Evolutionary conservation across 2,888 invertebrate species (phyloP), one percentile per base, ranked within the genome.

Genomic region (Acanthacorydalis orientalis): DNA sequence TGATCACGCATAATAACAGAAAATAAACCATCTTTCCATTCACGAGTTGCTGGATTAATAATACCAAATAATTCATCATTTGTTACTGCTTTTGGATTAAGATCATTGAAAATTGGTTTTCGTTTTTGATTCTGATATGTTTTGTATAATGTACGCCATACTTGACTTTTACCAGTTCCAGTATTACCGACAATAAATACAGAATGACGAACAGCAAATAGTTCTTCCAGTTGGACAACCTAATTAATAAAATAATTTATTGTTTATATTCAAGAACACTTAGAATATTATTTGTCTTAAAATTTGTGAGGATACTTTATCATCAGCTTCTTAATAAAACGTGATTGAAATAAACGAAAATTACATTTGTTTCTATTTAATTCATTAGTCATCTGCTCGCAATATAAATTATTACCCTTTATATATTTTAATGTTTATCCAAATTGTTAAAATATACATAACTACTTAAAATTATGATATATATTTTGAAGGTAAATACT

Each of bases 71-170:
- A 68, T 62, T 95, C 95, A 60, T 95, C 90, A 60, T 91, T 93
- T 1, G 93, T 92, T 7, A 95, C 93, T 10, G 92, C 92, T 64
- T 95, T 93, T 0, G 95, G 93, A 63, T 93, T 91, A n/a, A 95
- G 69, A 62, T 95, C 95, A 57, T 86, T 84, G 55, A 80, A 90
- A 52, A 78, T 68, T 0, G 93, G 93, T 60, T 87, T 90, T 48
- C 74, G 64, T 61, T 86, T 87, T 55, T 84, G 72, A 69, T 90
- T 87, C 45, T 71, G 64, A 63, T 93, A 90, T 0, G 92, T 91
- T 57, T 75, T 79, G 58, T 81, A 77, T 1, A 95, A 69, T 1
- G 91, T 89, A 61, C 87, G 89, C 92, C 93, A 95, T 1, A 95
- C 86, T 73, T 85, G 82, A 0, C 85, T 80, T 64, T 93, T 95